phyloP scores from a whole-genome alignment of 2,888 invertebrate genomes.

The Drosophila koepferae region DNA sequence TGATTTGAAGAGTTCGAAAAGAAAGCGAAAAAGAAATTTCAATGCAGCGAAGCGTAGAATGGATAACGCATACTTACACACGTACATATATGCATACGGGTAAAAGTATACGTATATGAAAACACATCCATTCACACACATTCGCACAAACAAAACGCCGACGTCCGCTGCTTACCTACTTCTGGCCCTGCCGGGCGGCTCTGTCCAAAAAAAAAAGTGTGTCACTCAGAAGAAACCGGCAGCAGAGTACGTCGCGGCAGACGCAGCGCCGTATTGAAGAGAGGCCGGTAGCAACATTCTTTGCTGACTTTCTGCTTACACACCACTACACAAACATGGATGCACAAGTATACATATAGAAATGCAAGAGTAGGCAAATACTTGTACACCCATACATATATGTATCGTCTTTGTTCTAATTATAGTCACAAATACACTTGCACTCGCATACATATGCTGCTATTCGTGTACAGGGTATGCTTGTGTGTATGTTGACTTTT shows the following conservation, averaged over 20 bases:
- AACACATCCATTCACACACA: conserved; percentile 14
- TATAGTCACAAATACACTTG: conserved; percentile 39
- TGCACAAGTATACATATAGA: background rate
- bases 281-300: conserved; percentile 64
- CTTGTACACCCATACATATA: conserved; percentile 7
- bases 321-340: conserved; percentile 8
- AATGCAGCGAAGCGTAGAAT: conserved; percentile 77
- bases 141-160: conserved; percentile 9
- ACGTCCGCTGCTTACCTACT: conserved; percentile 63
- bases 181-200: conserved; percentile 45
- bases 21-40: conserved; percentile 78
- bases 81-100: conserved; percentile 15
- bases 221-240: conserved; percentile 65
- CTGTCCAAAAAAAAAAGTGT: conserved; percentile 63
- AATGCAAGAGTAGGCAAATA: conserved; percentile 10
- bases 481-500: conserved; percentile 31
- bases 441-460: background rate
- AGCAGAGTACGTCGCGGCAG: conserved; percentile 25
- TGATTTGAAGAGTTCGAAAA: conserved; percentile 66
- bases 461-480: background rate
- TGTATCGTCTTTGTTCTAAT: conserved; percentile 50
- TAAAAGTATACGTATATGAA: conserved; percentile 6
- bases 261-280: conserved; percentile 43
- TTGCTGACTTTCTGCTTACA: conserved; percentile 61
- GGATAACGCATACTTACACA: conserved; percentile 52